These are phyloP conservation scores for Microchrysa polita DNA, from an alignment of 2,888 invertebrate genomes.

Conservation along the genomic window DNA sequence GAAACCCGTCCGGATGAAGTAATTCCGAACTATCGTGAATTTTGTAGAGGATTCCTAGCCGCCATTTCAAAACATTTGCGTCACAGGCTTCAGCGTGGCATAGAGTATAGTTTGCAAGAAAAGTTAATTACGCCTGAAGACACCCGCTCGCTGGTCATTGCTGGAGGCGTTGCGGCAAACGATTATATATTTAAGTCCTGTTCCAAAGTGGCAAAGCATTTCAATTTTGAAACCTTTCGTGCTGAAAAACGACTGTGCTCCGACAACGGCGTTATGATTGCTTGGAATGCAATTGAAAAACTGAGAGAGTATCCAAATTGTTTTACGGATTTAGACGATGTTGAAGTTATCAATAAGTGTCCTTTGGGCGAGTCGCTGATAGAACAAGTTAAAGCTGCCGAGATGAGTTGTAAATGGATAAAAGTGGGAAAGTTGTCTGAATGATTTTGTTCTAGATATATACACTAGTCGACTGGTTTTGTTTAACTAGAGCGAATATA, in stretches of 20 bases:
- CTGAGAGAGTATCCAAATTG: conserved; percentile 51
- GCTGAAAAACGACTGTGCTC: conserved; percentile 90
- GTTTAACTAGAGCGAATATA: too few relatives aligned
- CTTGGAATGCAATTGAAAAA: conserved; percentile 96
- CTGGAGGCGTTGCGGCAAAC: conserved; percentile 97
- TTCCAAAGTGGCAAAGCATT: conserved; percentile 71
- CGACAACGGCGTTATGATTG: conserved; percentile 99
- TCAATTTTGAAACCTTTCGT: conserved; percentile 73
- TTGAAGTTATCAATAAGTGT: conserved; percentile 64
- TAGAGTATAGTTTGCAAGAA: conserved; percentile 74
- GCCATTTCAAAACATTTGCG: conserved; percentile 80
- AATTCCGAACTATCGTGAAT: conserved; percentile 78
- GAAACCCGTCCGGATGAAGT: conserved; percentile 73
- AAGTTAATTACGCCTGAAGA: conserved; percentile 66
- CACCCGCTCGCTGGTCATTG: conserved; percentile 72
- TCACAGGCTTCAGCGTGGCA: conserved; percentile 83
- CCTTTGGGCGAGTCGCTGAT: conserved; percentile 55
- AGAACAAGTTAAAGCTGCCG: conserved; percentile 54
- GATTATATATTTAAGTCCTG: conserved; percentile 79
- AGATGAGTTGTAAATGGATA: conserved; percentile 62
- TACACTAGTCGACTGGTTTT: too few relatives aligned
- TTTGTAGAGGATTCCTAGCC: conserved; percentile 87
- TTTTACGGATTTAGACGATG: conserved; percentile 64
- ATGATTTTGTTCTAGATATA: too few relatives aligned
- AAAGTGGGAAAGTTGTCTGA: conserved; percentile 53